Base-by-base conservation (phyloP, 2,113 vertebrate species). In the Nyctibius bracteatus region DNA sequence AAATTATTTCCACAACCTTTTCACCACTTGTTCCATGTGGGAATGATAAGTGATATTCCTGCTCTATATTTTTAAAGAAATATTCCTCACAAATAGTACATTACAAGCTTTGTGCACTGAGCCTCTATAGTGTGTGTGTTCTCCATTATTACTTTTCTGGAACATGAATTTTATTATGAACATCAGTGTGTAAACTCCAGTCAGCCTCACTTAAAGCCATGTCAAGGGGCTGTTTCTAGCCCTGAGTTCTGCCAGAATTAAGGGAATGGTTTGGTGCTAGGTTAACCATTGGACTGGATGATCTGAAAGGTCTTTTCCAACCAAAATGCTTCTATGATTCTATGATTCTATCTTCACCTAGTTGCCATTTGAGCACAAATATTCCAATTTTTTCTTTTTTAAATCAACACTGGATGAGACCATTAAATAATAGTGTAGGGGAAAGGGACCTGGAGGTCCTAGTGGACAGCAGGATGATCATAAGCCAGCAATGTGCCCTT, bases 1-100 rank as follows among this genome's bases (percentile, higher is more conserved):
- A 98, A 97, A 97, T 88, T 44, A 97, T 96, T 97, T 98, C 94
- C 94, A 95, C 82, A 87, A 95, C 66, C 91, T 98, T 98, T 97
- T 98, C 96, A 98, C 79, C 97, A 97, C 97, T 90, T 84, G 31
- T 78, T 97, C 95, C 96, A 96, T 97, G 95, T 98, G 97, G 97
- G 94, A 97, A 97, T 37, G 88, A 97, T 97, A 97, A 97, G 79
- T 89, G 72, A 97, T 74, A 87, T 74, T 73, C 87, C 93, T 97
- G 96, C 88, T 96, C 87, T 91, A 81, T 84, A 92, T 97, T 97
- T 97, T 97, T 93, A 90, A 97, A 97, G 96, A 97, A 97, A 95
- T 97, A 96, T 90, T 94, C 92, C 79, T 96, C 27, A 6, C 86
- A 97, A 98, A 98, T 96, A 96, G 96, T 96, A 91, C 75, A 93